Percentiles rank a stretch among this genome's conserved stretches.
Evolutionary conservation across 2,888 invertebrate species (phyloP).

Genomic region (Xestia ashworthii): DNA sequence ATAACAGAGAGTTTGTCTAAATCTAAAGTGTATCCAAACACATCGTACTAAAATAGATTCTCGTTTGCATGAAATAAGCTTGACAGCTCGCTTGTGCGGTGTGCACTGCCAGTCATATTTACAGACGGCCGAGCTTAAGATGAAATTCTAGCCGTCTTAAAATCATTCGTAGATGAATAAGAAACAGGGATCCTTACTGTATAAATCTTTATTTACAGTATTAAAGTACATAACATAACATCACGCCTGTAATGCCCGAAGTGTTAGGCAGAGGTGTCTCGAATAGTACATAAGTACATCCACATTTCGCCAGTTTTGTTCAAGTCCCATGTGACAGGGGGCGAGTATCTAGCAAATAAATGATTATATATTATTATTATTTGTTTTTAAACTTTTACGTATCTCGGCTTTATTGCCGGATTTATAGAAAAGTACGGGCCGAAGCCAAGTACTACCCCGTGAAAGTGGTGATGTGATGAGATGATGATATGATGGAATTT

Average conservation of each 20-base stretch:
- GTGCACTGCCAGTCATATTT: constrained; percentile 13
- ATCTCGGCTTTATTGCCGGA: too few relatives aligned
- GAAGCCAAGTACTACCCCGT: too few relatives aligned
- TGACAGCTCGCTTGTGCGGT: background rate
- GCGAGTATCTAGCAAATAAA: too few relatives aligned
- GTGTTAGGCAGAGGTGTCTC: background rate
- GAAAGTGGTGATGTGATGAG: too few relatives aligned
- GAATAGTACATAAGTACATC: background rate
- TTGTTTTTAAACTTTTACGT: too few relatives aligned
- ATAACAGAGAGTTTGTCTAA: background rate
- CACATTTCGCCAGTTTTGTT: background rate
- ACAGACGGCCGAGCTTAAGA: background rate
- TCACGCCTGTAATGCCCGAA: background rate
- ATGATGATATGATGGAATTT: too few relatives aligned
- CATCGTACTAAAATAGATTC: background rate
- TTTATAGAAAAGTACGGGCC: too few relatives aligned
- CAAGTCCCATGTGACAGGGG: background rate
- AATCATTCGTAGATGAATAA: background rate
- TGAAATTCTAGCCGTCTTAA: constrained; percentile 2
- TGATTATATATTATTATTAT: too few relatives aligned
- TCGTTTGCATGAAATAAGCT: constrained; percentile 6
- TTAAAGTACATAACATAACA: background rate
- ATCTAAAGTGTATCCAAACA: background rate
- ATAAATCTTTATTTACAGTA: background rate
- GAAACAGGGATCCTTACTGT: background rate